Base-by-base conservation (phyloP, 2,113 vertebrate species). In the Dicrurus megarhynchus region DNA sequence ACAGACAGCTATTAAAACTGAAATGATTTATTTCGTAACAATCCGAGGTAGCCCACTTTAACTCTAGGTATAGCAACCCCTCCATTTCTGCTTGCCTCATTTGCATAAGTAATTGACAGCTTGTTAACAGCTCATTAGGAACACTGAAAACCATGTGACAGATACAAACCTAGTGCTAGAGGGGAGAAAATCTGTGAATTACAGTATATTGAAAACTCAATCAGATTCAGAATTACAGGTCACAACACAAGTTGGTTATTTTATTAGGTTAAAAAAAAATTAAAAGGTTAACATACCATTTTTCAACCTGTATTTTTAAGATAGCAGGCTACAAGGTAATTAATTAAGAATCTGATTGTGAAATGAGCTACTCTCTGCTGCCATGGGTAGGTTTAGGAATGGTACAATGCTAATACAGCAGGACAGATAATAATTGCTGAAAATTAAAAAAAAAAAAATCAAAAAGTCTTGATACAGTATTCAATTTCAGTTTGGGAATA, bases 61-160 rank as follows among this genome's bases (percentile, higher is more conserved):
- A 93, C 95, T 97, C 94, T 95, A 97, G 95, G 96, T 95, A 93
- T 68, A 96, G 93, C 95, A 97, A 95, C 96, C 93, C 91, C 90
- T 94, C 95, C 75, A 93, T 96, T 95, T 77, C 67, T 85, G 81
- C 97, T 96, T 92, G 95, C 90, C 91, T 98, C 52, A 98, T 98
- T 98, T 98, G 96, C 98, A 98, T 98, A 98, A 96, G 95, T 98
- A 98, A 98, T 98, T 98, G 98, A 98, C 97, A 98, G 97, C 97
- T 98, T 98, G 97, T 98, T 98, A 98, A 98, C 98, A 98, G 97
- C 98, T 98, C 98, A 98, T 98, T 98, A 98, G 97, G 97, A 97
- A 97, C 97, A 98, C 97, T 97, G 97, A 98, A 98, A 98, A 97
- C 96, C 98, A 98, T 98, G 98, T 97, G 98, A 98, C 97, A 98